Base-by-base conservation (phyloP, 2,113 vertebrate genomes). In the Lepus timidus region DNA sequence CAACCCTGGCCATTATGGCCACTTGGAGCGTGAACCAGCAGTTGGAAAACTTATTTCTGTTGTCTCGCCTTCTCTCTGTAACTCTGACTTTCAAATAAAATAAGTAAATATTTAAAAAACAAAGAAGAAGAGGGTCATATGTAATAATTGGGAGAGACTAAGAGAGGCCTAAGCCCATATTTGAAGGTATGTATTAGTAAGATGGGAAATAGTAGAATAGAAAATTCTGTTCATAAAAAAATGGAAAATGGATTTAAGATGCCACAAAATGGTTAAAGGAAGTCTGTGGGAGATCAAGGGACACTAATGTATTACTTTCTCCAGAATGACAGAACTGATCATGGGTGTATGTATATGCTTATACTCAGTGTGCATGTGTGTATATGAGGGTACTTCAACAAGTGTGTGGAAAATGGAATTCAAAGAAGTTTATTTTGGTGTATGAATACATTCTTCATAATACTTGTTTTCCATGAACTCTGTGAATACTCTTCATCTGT, bases 171-270 rank as follows among this genome's bases (percentile, higher is more conserved):
- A 4, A 75, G 20, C 17, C 39, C 82, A 75, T 51, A 96, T 65
- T 52, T 67, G 13, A 33, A 85, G 23, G 4, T 73, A 82, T 64
- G 12, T 86, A 27, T 39, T 76, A 86, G 89, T 31, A 65, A 88
- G 29, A n/a, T 61, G 19, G 4, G 65, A 16, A 90, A 52, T 62
- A 67, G 84, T 29, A 9, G 2, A 61, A 17, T 73, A 51, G 10
- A 25, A 1, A 73, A 70, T 58, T 78, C 19, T 6, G 51, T 74
- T 88, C 25, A 64, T 25, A 71, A 52, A 11, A 64, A 65, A 70
- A 62, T 79, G 49, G 19, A 9, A 70, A 64, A 33, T 27, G 29
- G 91, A 83, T 88, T 94, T 93, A 67, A 90, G 49, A 90, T 3
- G 31, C 17, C 62, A 44, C 10, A 78, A 70, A 81, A 71, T 31